These are phyloP conservation scores for Entelurus aequoreus DNA, from an alignment of 2,113 vertebrate genomes.

Conservation along the genomic window DNA sequence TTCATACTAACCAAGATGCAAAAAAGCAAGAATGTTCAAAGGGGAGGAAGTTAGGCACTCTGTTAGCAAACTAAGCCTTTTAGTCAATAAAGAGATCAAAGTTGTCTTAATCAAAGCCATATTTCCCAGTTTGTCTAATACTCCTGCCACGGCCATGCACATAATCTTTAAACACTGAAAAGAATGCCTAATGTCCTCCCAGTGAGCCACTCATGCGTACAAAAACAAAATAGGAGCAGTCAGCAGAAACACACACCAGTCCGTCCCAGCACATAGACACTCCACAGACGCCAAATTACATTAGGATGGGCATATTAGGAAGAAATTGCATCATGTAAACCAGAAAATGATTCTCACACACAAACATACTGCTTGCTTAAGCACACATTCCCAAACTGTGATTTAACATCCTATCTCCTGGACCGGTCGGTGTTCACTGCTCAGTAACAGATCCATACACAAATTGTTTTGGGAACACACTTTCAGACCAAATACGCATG, in stretches of 20 bases:
- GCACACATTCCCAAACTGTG: constrained; percentile 46
- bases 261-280: constrained; percentile 67
- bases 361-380: constrained; percentile 40
- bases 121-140: constrained; percentile 68
- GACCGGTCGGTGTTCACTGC: constrained; percentile 22
- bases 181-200: constrained; percentile 64
- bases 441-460: constrained; percentile 44
- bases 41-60: constrained; percentile 55
- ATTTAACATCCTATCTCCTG: constrained; percentile 43
- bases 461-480: constrained; percentile 37
- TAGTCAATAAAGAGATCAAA: constrained; percentile 80
- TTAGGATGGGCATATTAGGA: constrained; percentile 90
- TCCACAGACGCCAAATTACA: constrained; percentile 84
- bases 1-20: background rate
- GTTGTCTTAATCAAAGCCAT: constrained; percentile 75
- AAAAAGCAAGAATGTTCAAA: constrained; percentile 27
- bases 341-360: constrained; percentile 79
- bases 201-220: constrained; percentile 61
- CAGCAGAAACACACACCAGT: constrained; percentile 76
- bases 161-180: constrained; percentile 71
- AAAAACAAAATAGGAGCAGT: constrained; percentile 75
- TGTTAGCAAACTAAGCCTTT: constrained; percentile 73
- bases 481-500: constrained; percentile 46
- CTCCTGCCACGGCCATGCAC: constrained; percentile 57
- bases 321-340: constrained; percentile 91